Percentiles rank a stretch among this genome's conserved stretches.
Evolutionary conservation across 1,140 invertebrate species (phyloP).

Genomic region (Zaprionus camerounensis): DNA sequence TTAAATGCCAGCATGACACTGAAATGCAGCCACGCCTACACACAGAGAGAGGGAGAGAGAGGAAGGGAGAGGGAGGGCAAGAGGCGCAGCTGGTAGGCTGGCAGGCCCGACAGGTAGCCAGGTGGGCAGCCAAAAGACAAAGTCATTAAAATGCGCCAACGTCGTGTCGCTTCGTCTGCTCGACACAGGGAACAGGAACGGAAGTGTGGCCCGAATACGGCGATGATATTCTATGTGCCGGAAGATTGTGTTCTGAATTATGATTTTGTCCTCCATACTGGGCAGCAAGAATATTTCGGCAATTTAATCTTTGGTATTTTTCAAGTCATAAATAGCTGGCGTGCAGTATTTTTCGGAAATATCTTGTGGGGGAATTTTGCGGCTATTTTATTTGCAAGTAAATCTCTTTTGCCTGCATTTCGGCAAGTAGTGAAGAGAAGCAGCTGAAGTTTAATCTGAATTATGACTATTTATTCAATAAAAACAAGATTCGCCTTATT

Average conservation of each 20-base stretch:
- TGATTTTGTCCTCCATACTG: constrained; percentile 30
- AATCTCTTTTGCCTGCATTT: not conserved
- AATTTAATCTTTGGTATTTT: constrained; percentile 7
- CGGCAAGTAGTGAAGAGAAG: not conserved
- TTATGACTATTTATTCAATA: too few species aligned
- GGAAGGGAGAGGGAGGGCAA: not conserved
- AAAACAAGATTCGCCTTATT: too few species aligned
- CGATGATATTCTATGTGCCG: not conserved
- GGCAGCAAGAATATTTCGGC: not conserved
- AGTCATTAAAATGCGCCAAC: constrained; percentile 77
- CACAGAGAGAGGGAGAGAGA: not conserved
- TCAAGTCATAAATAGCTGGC: not conserved
- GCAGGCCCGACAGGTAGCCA: not conserved
- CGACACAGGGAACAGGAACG: constrained; percentile 11
- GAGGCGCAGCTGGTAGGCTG: not conserved
- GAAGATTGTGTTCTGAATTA: constrained; percentile 37
- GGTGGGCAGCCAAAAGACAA: constrained; percentile 62
- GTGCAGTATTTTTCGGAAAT: constrained; percentile 9
- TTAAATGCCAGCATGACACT: constrained; percentile 81
- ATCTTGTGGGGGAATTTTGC: not conserved
- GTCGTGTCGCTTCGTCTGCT: constrained; percentile 54
- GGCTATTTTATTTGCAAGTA: not conserved
- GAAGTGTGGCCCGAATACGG: constrained; percentile 53
- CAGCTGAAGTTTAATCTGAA: too few species aligned
- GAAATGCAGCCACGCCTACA: constrained; percentile 64